Evolutionary conservation across 1,140 invertebrate genomes (phyloP), one percentile per base, ranked within the genome.

Genomic region (Eriosoma lanigerum): DNA sequence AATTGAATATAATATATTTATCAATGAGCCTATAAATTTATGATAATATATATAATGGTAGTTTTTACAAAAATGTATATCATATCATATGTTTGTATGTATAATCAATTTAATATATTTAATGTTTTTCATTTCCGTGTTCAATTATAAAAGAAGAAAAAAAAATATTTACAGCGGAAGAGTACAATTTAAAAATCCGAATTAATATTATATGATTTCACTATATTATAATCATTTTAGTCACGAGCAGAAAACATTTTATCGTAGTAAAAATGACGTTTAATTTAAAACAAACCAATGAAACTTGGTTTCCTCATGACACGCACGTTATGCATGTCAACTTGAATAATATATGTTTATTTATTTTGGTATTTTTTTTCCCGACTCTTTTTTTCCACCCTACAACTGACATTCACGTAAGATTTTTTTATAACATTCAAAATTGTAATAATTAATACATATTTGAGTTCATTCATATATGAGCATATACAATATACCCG

Each of bases 181-280:
- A 24, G 52, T 38, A 44, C 29, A 58, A 76, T 76, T 76, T 44
- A 76, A 76, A 76, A 76, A 21, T 58, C 32, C 54, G 54, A 29
- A 76, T 76, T 76, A 58, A 76, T 56, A 38, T 76, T 76, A 12
- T 58, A 58, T 58, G 58, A 76, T 58, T 76, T 76, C 17, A 76
- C 72, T 1, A 29, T 76, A 44, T 58, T 58, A 58, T 58, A 44
- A 58, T 58, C 3, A 76, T 76, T 76, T 76, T 58, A 58, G 72
- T 76, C 72, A 76, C 32, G 32, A 75, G 29, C n/a, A 58, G 52
- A 56, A 44, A 76, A 76, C n/a, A 12, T 15, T 75, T 76, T 58
- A 58, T 17, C 52, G 52, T 38, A 17, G 29, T 21, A 56, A 76
- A 76, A 76, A 76, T 48, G 32, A 44, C 50, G 24, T 76, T 76